phyloP scores from a whole-genome alignment of 2,113 vertebrate genomes.

The Alethe castanea region DNA sequence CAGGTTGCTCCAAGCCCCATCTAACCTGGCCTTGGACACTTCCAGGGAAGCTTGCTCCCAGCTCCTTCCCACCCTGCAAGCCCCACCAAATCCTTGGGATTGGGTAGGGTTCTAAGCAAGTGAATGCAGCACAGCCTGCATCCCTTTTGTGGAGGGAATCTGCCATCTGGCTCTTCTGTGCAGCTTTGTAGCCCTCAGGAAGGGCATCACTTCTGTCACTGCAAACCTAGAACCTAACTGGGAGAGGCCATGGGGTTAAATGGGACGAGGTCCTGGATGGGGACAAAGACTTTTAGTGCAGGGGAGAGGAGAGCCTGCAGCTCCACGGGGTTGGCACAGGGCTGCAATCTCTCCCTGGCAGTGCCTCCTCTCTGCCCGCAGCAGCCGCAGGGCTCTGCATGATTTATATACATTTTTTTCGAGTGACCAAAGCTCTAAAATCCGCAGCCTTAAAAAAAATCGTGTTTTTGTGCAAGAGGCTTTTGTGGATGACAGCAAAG shows the following conservation, averaged over 20 bases:
- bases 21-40: background rate
- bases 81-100: background rate
- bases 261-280: background rate
- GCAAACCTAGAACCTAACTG: background rate
- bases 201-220: background rate
- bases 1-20: fast-evolving
- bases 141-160: background rate
- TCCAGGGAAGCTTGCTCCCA: background rate
- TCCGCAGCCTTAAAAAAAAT: background rate
- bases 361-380: background rate
- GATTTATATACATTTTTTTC: slow-evolving; percentile 54
- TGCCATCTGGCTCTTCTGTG: background rate
- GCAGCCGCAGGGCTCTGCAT: background rate
- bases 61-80: background rate
- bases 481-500: background rate
- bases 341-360: background rate
- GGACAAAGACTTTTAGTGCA: background rate
- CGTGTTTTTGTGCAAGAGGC: background rate
- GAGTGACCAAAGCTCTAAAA: background rate
- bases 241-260: background rate
- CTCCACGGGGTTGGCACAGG: background rate
- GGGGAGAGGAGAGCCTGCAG: background rate
- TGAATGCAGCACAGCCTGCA: background rate
- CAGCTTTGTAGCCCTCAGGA: background rate
- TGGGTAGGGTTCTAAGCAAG: background rate